Evolutionary conservation across 2,797 vertebrate genomes (phyloP), one percentile per base, ranked within the genome.

Genomic region (Microcaecilia unicolor): DNA sequence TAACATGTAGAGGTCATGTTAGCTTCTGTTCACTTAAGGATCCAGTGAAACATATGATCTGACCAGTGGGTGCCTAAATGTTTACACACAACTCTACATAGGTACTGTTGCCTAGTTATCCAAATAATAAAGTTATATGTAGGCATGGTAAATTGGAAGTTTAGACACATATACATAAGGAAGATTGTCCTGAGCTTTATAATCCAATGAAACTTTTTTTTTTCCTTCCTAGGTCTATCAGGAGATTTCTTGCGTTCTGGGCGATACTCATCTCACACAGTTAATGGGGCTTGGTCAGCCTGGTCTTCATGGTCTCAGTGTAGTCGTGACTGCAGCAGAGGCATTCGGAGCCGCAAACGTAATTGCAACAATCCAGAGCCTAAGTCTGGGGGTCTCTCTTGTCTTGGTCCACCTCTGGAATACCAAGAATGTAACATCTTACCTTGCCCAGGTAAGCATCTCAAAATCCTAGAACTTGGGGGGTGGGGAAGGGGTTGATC

Each of bases 391-490:
- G 93, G 93, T 5, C 70, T 93, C 58, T 82, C 88, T 18, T 97
- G 94, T 57, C 61, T 88, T 2, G 94, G 94, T 4, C 66, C 91
- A 0, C 78, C 91, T 1, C 76, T 93, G 36, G 94, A 97, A 48
- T 98, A 91, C 51, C 94, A 98, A 58, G 94, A 98, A 51, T 98
- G 94, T 54, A 98, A 97, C 70, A 83, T 93, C 50, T 79, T 92
- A 12, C 93, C 94, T 13, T 98, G 94, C 54, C 93, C 94, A 67
- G 92, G 94, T 97, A 61, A 76, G 70, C 23, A 6, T 18, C n/a
- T n/a, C 10, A 11, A 4, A 28, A 5, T 15, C 28, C 28, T 10
- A 28, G 9, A 5, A 28, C 6, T n/a, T n/a, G n/a, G n/a, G n/a
- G n/a, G n/a, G n/a, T n/a, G n/a, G n/a, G n/a, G n/a, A n/a, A n/a